Percentiles rank a stretch among this genome's conserved stretches.
These are phyloP conservation scores for Rhabdomys dilectus DNA, from an alignment of 2,113 vertebrate genomes.

Conservation along the genomic window DNA sequence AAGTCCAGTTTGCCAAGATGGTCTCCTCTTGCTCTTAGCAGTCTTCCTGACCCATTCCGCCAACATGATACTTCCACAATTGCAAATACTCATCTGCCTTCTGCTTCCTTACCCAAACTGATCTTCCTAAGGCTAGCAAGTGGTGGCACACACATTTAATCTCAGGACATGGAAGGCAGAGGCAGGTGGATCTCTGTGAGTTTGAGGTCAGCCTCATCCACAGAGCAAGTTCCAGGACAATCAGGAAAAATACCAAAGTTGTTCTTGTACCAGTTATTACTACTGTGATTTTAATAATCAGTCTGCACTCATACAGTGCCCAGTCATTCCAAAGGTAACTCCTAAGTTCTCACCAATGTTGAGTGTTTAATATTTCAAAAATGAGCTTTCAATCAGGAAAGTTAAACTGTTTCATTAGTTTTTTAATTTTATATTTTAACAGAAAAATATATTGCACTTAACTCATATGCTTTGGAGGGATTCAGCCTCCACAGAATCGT, in stretches of 20 bases:
- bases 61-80: not conserved
- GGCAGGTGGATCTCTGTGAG: not conserved
- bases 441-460: not conserved
- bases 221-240: not conserved
- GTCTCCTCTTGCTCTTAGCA: not conserved
- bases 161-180: not conserved
- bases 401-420: not conserved
- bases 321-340: not conserved
- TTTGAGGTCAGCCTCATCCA: not conserved
- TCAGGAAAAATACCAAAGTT: not conserved
- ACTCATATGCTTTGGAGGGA: not conserved
- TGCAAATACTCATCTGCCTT: too few species aligned
- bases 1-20: not conserved
- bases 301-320: not conserved
- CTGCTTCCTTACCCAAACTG: not conserved
- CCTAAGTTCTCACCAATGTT: not conserved
- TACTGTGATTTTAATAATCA: not conserved
- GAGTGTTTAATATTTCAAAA: not conserved
- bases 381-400: not conserved
- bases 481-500: not conserved
- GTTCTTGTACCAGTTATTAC: not conserved
- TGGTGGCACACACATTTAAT: not conserved
- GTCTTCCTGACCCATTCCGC: not conserved
- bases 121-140: not conserved
- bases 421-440: conserved; percentile 42